A percentile compares a stretch with the other conserved stretches of the same genome.
phyloP scores from a whole-genome alignment of 1,140 invertebrate species.

The Drosophila jambulina region DNA sequence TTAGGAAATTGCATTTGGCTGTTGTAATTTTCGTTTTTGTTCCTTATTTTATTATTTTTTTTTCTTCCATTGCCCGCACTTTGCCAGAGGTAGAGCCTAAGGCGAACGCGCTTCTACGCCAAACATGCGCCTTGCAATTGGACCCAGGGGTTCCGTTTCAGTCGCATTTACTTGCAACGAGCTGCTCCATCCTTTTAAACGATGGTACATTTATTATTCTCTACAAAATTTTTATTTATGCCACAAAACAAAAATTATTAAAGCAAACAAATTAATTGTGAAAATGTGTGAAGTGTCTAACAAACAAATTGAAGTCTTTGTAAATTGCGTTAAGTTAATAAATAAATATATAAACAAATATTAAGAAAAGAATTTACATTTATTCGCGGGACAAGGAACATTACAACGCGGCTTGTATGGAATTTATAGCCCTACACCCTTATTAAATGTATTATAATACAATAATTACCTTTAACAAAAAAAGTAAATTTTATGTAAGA shows the following conservation, averaged over 20 bases:
- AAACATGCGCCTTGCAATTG: constrained; percentile 44
- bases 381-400: background rate
- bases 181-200: constrained; percentile 10
- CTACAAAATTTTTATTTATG: constrained; percentile 44
- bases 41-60: constrained; percentile 2
- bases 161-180: constrained; percentile 64
- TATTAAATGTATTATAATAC: no score
- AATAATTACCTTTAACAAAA: no score
- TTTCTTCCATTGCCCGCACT: background rate
- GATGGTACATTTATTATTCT: constrained; percentile 47
- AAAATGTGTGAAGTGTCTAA: constrained; percentile 39
- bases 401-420: background rate
- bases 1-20: constrained; percentile 13
- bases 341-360: constrained; percentile 69
- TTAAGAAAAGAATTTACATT: constrained; percentile 30
- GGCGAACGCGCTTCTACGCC: constrained; percentile 20
- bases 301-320: constrained; percentile 67
- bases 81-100: constrained; percentile 61
- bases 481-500: no score
- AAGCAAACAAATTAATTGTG: constrained; percentile 44
- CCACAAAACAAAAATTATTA: constrained; percentile 33
- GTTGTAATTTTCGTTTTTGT: constrained; percentile 16
- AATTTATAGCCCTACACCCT: no score
- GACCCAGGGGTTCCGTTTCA: constrained; percentile 47
- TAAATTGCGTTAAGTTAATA: constrained; percentile 82